Percentiles rank a stretch among this genome's conserved stretches.
Conservation (phyloP, 1,140 invertebrate species). For the Samia ricini region DNA sequence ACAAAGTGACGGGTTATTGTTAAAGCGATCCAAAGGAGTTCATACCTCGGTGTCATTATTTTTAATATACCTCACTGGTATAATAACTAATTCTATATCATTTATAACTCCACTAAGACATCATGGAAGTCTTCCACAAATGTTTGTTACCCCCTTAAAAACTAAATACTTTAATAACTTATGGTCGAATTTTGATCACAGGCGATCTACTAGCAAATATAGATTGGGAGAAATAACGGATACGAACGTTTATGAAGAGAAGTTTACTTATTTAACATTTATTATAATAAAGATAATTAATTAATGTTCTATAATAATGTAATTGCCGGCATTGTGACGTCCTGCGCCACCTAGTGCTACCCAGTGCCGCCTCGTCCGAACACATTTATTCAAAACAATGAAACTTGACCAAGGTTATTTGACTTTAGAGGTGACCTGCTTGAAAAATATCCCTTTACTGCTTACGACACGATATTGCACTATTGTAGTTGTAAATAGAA, state of each 20-base stretch:
- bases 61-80: too few species aligned
- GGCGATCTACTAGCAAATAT: not conserved
- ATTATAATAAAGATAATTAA: not conserved
- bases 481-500: too few species aligned
- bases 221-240: not conserved
- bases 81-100: too few species aligned
- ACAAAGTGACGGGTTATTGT: too few species aligned
- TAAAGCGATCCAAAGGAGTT: too few species aligned
- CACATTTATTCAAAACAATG: not conserved
- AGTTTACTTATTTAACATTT: not conserved
- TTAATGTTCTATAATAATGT: not conserved
- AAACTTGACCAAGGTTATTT: slow-evolving; percentile 1
- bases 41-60: too few species aligned
- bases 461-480: not conserved
- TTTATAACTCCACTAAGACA: too few species aligned
- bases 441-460: not conserved
- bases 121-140: too few species aligned
- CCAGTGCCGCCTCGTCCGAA: not conserved
- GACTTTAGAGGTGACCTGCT: slow-evolving; percentile 8
- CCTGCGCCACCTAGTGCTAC: too few species aligned
- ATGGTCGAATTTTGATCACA: too few species aligned
- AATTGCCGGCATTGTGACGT: not conserved
- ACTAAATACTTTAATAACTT: too few species aligned
- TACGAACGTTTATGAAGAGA: not conserved
- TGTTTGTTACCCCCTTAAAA: too few species aligned